Evolutionary conservation across 2,797 vertebrate genomes (phyloP), one percentile per base, ranked within the genome.

Genomic region (Eulemur rubriventer): DNA sequence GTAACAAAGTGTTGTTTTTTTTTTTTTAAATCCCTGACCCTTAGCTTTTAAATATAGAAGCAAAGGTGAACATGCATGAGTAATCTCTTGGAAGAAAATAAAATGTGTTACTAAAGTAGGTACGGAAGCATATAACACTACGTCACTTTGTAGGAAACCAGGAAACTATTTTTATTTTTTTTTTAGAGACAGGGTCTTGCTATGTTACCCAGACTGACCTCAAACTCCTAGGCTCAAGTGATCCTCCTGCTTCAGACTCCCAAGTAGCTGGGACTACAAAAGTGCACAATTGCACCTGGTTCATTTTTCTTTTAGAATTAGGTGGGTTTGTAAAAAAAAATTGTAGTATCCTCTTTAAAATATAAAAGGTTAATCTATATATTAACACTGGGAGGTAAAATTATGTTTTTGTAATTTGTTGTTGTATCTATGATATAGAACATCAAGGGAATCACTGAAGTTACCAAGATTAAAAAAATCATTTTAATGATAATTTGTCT

Each of bases 21-120:
- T 98, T 98, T 96, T 98, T 98, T 96, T 97, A 98, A 98, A 98
- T 98, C 95, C 81, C 38, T 97, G 98, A 98, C 98, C 97, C 89
- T 85, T 85, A 93, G 43, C 85, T 98, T 98, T 98, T 96, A 94
- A 9, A 96, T 96, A 95, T 94, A 96, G 94, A 97, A 97, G 96
- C 79, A 86, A 97, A 98, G 96, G 96, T 96, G 97, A 97, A 97
- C 94, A 96, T 91, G 95, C 84, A 95, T 81, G 96, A 97, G 97
- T 97, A 97, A 97, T 61, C 95, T 93, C 96, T 96, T 95, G 48
- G 90, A 96, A 93, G 86, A 97, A 97, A 98, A 97, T 95, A 86
- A 96, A 98, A 87, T 92, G 24, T 59, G 92, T 76, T 92, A 59
- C 82, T 75, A 79, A 91, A 89, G 73, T 35, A 84, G 28, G 28